A percentile compares a stretch with the other conserved stretches of the same genome.
These are phyloP conservation scores for Corythucha ciliata DNA, from an alignment of 2,888 invertebrate species.

Conservation along the genomic window DNA sequence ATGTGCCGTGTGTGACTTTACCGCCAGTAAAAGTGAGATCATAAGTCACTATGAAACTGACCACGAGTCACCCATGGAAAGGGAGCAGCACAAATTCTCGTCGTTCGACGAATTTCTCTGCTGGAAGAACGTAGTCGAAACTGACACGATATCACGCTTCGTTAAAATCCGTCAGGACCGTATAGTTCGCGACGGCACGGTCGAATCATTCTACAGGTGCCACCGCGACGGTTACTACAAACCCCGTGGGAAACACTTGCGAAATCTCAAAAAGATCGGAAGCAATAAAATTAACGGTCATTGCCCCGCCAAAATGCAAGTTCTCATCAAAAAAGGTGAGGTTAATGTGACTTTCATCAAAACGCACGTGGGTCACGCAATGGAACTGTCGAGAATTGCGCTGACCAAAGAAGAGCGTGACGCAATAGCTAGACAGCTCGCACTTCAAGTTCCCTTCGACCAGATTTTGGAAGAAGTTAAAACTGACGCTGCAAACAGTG, in stretches of 20 bases:
- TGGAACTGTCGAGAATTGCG: conserved; percentile 31
- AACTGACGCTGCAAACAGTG: conserved; percentile 14
- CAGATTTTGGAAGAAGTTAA: conserved; percentile 29
- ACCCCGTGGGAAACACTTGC: conserved; percentile 29
- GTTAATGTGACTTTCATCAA: conserved; percentile 31
- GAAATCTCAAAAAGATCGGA: conserved; percentile 31
- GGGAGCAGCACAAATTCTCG: conserved; percentile 29
- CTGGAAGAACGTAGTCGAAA: conserved; percentile 33
- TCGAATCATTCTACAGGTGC: conserved; percentile 30
- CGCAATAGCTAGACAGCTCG: conserved; percentile 30
- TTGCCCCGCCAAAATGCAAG: conserved; percentile 34
- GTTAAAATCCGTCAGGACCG: conserved; percentile 29
- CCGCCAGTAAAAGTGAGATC: conserved; percentile 24
- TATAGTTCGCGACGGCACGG: conserved; percentile 28
- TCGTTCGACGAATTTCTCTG: conserved; percentile 28
- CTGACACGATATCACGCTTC: conserved; percentile 28
- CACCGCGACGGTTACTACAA: conserved; percentile 33
- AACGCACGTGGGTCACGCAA: conserved; percentile 34
- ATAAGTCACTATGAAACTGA: conserved; percentile 28
- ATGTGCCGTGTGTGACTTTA: conserved; percentile 26
- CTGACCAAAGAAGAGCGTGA: conserved; percentile 29
- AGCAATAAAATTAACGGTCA: conserved; percentile 35
- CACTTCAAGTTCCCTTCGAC: conserved; percentile 27
- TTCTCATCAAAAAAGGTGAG: conserved; percentile 21
- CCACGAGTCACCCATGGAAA: conserved; percentile 26